Percentiles rank a stretch among this genome's conserved stretches.
These are phyloP conservation scores for Odontocolon sp. DNA, from an alignment of 2,888 invertebrate species.

Conservation along the genomic window DNA sequence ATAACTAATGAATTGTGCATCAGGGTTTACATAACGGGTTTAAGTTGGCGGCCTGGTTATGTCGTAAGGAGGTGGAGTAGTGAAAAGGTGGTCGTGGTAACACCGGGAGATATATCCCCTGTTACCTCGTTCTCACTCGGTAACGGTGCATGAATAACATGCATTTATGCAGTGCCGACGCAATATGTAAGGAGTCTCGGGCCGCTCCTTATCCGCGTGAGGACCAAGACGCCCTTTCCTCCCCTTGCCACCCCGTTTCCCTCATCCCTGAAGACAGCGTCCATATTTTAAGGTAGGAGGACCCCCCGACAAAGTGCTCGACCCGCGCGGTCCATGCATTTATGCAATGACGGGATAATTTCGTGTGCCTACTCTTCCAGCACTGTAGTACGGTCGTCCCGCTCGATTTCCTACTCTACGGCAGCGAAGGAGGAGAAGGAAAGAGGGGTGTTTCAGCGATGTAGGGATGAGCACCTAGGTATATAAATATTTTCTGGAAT, in stretches of 20 bases:
- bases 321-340: slow-evolving; percentile 72
- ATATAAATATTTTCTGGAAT: neutral
- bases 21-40: slow-evolving; percentile 66
- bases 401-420: slow-evolving; percentile 65
- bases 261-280: slow-evolving; percentile 20
- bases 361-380: slow-evolving; percentile 67
- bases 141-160: slow-evolving; percentile 74
- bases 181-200: slow-evolving; percentile 74
- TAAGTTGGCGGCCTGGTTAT: slow-evolving; percentile 15
- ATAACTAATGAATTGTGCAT: slow-evolving; percentile 71
- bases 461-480: too few species aligned
- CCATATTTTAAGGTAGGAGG: slow-evolving; percentile 42
- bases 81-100: slow-evolving; percentile 6
- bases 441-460: too few species aligned
- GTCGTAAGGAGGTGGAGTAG: neutral
- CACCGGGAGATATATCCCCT: slow-evolving; percentile 29
- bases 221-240: slow-evolving; percentile 63
- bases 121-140: slow-evolving; percentile 56
- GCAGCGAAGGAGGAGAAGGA: neutral
- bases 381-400: slow-evolving; percentile 28
- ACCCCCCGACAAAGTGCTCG: slow-evolving; percentile 58
- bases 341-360: slow-evolving; percentile 76
- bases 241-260: neutral
- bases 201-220: slow-evolving; percentile 68
- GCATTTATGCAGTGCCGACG: slow-evolving; percentile 76